These are phyloP conservation scores for Lepidocyrtoides sp. DNA, from an alignment of 2,888 invertebrate genomes.

Conservation along the genomic window DNA sequence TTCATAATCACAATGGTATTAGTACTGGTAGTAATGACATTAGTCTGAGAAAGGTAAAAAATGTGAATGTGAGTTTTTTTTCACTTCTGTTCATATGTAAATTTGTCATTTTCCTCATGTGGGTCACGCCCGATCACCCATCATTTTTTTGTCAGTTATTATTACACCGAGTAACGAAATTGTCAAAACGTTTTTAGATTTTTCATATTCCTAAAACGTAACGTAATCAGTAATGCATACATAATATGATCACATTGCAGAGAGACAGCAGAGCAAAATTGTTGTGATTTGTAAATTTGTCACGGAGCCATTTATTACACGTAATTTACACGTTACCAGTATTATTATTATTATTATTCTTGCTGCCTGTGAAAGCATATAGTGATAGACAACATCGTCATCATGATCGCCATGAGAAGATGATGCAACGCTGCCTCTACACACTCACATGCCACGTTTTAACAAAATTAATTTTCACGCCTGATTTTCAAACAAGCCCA, in stretches of 20 bases:
- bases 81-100: constrained; percentile 39
- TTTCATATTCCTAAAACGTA: not conserved
- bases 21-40: constrained; percentile 37
- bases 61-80: not conserved
- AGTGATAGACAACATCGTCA: not conserved
- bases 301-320: constrained; percentile 50
- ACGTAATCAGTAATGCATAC: too few species aligned
- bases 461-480: constrained; percentile 25
- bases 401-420: not conserved
- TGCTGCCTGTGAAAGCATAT: not conserved
- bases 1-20: not conserved
- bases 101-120: constrained; percentile 66
- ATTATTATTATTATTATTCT: constrained; percentile 1
- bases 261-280: constrained; percentile 5
- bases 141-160: constrained; percentile 70
- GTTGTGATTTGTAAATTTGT: constrained; percentile 44
- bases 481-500: constrained; percentile 19
- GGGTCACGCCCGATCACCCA: constrained; percentile 79
- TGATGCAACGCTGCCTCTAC: not conserved
- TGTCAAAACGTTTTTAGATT: constrained; percentile 29
- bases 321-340: constrained; percentile 46
- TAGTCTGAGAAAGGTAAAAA: not conserved
- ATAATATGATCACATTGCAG: not conserved
- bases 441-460: too few species aligned
- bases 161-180: constrained; percentile 15